These are phyloP conservation scores for Empidonax traillii DNA, from an alignment of 2,113 vertebrate genomes.

Conservation along the genomic window DNA sequence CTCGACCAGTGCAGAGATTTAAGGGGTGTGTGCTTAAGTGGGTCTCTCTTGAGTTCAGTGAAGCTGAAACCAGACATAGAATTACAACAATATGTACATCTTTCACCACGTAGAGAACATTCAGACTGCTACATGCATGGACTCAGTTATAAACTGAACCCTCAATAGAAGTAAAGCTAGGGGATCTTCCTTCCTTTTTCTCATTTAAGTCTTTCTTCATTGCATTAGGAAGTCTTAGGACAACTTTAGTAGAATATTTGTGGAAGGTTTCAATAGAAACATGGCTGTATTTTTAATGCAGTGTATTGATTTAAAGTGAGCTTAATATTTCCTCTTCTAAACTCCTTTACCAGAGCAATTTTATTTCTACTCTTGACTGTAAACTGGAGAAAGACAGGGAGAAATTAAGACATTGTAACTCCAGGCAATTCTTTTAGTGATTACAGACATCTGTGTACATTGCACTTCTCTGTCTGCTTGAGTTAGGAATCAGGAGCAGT, in stretches of 20 bases:
- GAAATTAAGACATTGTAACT: not conserved
- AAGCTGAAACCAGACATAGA: not conserved
- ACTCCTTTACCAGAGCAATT: not conserved
- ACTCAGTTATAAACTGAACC: not conserved
- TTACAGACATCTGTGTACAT: not conserved
- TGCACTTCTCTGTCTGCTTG: not conserved
- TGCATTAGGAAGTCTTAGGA: not conserved
- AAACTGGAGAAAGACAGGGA: not conserved
- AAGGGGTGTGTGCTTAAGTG: not conserved
- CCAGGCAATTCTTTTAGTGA: not conserved
- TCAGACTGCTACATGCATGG: not conserved
- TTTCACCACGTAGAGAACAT: not conserved
- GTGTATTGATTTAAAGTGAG: not conserved
- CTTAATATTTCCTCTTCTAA: not conserved
- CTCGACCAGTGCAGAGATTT: not conserved
- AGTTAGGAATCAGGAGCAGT: not conserved
- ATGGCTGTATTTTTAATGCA: not conserved
- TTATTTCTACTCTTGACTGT: not conserved
- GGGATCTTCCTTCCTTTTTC: not conserved
- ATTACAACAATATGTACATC: rapidly evolving
- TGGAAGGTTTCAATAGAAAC: not conserved
- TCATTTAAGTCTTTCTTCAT: not conserved
- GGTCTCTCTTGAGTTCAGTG: not conserved
- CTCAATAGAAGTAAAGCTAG: not conserved
- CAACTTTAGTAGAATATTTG: not conserved